Conservation (phyloP, 2,113 vertebrate genomes). For the Halichoerus grypus region DNA sequence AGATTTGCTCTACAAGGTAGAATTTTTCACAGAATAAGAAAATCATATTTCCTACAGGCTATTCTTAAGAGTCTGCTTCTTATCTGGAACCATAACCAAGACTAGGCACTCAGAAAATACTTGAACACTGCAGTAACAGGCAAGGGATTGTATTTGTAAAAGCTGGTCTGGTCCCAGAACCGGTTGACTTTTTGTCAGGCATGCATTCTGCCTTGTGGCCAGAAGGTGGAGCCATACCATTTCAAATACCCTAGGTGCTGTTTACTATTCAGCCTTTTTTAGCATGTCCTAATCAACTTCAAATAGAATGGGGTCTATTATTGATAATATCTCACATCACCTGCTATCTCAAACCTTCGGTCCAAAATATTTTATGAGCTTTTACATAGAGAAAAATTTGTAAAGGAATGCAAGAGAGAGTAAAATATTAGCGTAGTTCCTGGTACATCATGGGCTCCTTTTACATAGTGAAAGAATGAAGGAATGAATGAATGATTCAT, state of each 20-base stretch:
- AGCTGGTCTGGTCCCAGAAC: neutral
- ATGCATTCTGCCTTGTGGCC: conserved; percentile 47
- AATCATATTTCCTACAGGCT: neutral
- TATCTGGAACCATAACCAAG: neutral
- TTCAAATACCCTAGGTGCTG: neutral
- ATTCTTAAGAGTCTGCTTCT: neutral
- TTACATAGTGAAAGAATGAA: neutral
- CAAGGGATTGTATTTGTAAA: neutral
- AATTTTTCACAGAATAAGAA: conserved; percentile 42
- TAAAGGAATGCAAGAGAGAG: neutral
- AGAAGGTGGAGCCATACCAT: conserved; percentile 79
- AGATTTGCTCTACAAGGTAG: neutral
- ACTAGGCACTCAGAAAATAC: neutral
- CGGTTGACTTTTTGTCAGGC: neutral
- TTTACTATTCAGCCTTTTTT: neutral
- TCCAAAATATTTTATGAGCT: neutral
- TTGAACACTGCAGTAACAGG: neutral
- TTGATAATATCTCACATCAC: neutral
- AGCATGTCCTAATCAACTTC: neutral
- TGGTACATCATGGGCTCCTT: neutral
- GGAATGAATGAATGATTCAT: neutral
- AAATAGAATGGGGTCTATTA: neutral
- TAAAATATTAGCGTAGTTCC: neutral
- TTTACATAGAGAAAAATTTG: neutral
- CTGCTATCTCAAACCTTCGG: neutral